Conservation (phyloP, 2,113 vertebrate species). For the Cairina moschata region DNA sequence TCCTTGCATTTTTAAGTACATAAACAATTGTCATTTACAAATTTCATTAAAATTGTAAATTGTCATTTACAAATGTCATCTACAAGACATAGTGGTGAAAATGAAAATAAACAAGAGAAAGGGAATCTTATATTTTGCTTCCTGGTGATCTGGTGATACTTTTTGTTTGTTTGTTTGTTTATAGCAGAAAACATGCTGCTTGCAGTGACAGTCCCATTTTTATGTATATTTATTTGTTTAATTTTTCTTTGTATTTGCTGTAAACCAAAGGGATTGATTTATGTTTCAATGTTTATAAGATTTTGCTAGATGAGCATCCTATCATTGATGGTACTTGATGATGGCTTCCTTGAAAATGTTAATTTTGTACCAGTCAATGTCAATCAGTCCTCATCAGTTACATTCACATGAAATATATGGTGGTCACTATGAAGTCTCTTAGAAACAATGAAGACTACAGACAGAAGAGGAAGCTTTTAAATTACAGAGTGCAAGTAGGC, state of each 20-base stretch:
- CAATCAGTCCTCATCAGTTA: constrained; percentile 30
- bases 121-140: neutral
- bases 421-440: constrained; percentile 3
- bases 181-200: neutral
- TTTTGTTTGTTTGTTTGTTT: neutral
- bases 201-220: neutral
- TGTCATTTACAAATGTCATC: neutral
- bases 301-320: constrained; percentile 11
- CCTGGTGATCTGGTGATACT: neutral
- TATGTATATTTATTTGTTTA: neutral
- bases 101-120: neutral
- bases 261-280: constrained; percentile 1
- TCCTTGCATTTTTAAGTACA: neutral
- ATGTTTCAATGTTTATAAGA: constrained; percentile 27
- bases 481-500: neutral
- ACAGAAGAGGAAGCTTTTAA: neutral
- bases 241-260: neutral
- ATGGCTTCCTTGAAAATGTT: constrained; percentile 64
- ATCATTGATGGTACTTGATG: constrained; percentile 47
- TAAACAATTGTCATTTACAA: neutral
- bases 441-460: constrained; percentile 9
- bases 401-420: neutral
- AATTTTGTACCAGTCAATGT: constrained; percentile 63
- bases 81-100: neutral
- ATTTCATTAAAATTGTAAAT: neutral